These are phyloP conservation scores for Hippopotamus amphibius DNA, from an alignment of 2,113 vertebrate species.

Conservation along the genomic window DNA sequence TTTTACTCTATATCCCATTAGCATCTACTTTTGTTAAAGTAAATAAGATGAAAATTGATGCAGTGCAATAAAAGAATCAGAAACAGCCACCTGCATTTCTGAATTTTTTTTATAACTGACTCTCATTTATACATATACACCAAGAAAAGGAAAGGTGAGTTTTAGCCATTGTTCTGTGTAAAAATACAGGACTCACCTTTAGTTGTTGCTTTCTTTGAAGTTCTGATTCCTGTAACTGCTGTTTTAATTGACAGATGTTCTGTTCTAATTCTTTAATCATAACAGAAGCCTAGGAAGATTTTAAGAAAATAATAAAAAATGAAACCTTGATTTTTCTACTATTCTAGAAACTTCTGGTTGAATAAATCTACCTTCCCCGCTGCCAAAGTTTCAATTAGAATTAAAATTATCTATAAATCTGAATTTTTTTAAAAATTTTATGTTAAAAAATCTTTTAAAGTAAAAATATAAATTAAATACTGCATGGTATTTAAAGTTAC, in stretches of 20 bases:
- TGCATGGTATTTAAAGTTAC: background rate
- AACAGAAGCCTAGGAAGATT: conserved; percentile 88
- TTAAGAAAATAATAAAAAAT: conserved; percentile 56
- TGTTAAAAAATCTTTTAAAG: background rate
- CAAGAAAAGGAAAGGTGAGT: background rate
- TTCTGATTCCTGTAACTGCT: conserved; percentile 90
- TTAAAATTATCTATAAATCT: conserved; percentile 38
- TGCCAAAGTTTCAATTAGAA: conserved; percentile 48
- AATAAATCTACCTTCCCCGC: background rate
- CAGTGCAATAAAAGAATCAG: conserved; percentile 3
- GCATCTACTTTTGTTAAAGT: conserved; percentile 10
- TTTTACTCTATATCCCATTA: background rate
- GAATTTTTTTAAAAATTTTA: conserved; percentile 6
- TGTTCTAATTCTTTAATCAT: conserved; percentile 90
- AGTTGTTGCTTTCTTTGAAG: conserved; percentile 89
- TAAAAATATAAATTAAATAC: conserved; percentile 27
- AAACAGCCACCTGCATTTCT: conserved; percentile 6
- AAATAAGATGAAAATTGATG: conserved; percentile 33
- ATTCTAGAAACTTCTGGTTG: conserved; percentile 18
- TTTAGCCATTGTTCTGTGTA: conserved; percentile 9
- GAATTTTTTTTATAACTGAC: background rate
- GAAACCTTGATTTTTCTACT: conserved; percentile 49
- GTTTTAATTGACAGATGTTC: conserved; percentile 87
- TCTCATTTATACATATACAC: background rate
- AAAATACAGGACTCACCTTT: conserved; percentile 86